Evolutionary conservation across 2,888 invertebrate species (phyloP), one percentile per base, ranked within the genome.

Genomic region (Eustalomyia histrio): DNA sequence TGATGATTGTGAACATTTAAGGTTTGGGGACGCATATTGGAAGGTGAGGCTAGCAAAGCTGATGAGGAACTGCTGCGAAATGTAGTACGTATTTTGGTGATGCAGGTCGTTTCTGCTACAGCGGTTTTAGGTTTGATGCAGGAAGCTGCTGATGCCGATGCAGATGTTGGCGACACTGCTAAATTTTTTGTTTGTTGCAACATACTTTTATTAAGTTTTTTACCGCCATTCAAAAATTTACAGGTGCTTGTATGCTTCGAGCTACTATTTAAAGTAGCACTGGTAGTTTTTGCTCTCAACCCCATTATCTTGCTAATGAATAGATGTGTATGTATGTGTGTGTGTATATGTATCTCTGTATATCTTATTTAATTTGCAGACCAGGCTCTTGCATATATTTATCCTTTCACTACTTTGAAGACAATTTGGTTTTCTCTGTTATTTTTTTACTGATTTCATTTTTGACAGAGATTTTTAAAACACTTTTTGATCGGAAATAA

Each of bases 1-100:
- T 86, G 88, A 76, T 86, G 84, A 85, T 89, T 86, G 79, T 88
- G 87, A 61, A 90, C 90, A 85, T 90, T 89, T 64, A 90, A 86
- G 14, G 90, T 90, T 84, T 90, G 90, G 55, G 90, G 90, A 21
- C 90, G 85, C 81, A 84, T 63, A 64, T 65, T 75, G 21, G 83
- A 64, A 58, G 83, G 68, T 68, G 84, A 55, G 4, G 83, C 83
- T 68, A 87, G 50, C 21, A 89, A 85, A 43, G 89, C 88, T 39
- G 88, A 89, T 5, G 89, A 87, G 21, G 89, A 89, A 80, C 87
- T 87, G 79, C 89, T 89, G 68, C 90, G 87, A 61, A 83, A 85
- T 21, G 86, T 85, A 43, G 84, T 79, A 18, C 82, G 83, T 63
- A 78, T 76, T 39, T 72, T 82, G 80, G 79, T 82, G 43, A 75